These are phyloP conservation scores for Drosophila testacea DNA, from an alignment of 2,888 invertebrate genomes.

Conservation along the genomic window DNA sequence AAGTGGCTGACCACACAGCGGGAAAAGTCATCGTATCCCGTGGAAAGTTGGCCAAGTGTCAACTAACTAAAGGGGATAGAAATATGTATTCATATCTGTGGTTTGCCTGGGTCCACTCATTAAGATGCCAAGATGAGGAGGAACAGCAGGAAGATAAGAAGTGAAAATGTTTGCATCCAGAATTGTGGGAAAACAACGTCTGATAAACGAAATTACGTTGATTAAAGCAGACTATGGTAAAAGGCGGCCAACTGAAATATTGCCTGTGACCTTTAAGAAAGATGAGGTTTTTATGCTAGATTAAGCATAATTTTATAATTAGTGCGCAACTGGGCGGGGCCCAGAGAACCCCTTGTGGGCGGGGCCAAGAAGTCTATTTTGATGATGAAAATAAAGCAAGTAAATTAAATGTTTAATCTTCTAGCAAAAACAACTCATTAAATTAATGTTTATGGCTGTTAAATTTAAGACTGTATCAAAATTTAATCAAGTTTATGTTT, in stretches of 20 bases:
- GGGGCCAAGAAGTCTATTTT: conserved; percentile 9
- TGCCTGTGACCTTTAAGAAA: conserved; percentile 52
- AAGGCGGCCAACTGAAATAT: conserved; percentile 62
- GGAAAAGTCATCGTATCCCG: conserved; percentile 26
- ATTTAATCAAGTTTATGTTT: conserved; percentile 8
- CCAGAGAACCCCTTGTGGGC: conserved; percentile 10
- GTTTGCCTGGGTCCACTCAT: conserved; percentile 24
- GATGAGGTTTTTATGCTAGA: conserved; percentile 56
- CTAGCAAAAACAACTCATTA: conserved; percentile 16
- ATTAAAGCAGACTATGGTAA: conserved; percentile 52
- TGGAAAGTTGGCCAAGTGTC: conserved; percentile 31
- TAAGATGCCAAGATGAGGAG: conserved; percentile 17
- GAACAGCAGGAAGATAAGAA: neutral
- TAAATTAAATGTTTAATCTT: conserved; percentile 19
- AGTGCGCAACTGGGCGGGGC: conserved; percentile 44
- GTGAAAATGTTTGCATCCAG: neutral
- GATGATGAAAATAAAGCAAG: conserved; percentile 27
- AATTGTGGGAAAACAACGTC: neutral
- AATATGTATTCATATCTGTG: conserved; percentile 15
- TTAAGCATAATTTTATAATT: conserved; percentile 75
- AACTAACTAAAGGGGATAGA: neutral
- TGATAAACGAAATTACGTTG: conserved; percentile 59
- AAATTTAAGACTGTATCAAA: conserved; percentile 18
- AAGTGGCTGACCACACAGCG: conserved; percentile 43
- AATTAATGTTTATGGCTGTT: conserved; percentile 22